Evolutionary conservation across 2,888 invertebrate species (phyloP).

Genomic region (Salpingus planirostris): DNA sequence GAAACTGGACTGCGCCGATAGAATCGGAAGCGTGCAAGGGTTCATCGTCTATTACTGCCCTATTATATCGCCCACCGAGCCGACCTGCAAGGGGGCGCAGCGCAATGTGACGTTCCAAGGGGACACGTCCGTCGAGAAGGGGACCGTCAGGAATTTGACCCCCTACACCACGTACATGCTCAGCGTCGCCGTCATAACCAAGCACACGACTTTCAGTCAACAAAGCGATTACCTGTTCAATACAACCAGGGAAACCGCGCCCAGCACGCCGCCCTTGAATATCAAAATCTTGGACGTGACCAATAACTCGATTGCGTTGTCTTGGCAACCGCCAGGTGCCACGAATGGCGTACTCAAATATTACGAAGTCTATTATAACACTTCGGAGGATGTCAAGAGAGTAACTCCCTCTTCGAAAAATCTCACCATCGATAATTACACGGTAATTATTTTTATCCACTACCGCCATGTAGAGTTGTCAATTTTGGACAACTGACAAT

Average conservation of each 20-base stretch:
- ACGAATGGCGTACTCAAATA: slow-evolving; percentile 66
- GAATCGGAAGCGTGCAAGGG: slow-evolving; percentile 61
- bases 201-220: slow-evolving; percentile 45
- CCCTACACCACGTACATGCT: slow-evolving; percentile 71
- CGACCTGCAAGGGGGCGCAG: slow-evolving; percentile 46
- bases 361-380: slow-evolving; percentile 51
- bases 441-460: slow-evolving; percentile 5
- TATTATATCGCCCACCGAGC: slow-evolving; percentile 43
- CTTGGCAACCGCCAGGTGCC: slow-evolving; percentile 61
- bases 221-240: slow-evolving; percentile 53
- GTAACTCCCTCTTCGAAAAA: no score
- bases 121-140: slow-evolving; percentile 46
- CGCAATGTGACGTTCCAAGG: slow-evolving; percentile 40
- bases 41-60: slow-evolving; percentile 71
- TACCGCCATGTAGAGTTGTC: no score
- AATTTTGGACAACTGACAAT: no score
- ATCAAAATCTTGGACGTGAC: slow-evolving; percentile 51
- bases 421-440: slow-evolving; percentile 1
- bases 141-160: slow-evolving; percentile 53
- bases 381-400: slow-evolving; percentile 5
- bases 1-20: slow-evolving; percentile 68
- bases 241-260: slow-evolving; percentile 65
- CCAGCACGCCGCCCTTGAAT: slow-evolving; percentile 48
- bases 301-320: slow-evolving; percentile 52
- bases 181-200: slow-evolving; percentile 55